Percentiles rank a stretch among this genome's conserved stretches.
Conservation (phyloP, 2,888 invertebrate genomes). For the Eugnorisma glareosa region DNA sequence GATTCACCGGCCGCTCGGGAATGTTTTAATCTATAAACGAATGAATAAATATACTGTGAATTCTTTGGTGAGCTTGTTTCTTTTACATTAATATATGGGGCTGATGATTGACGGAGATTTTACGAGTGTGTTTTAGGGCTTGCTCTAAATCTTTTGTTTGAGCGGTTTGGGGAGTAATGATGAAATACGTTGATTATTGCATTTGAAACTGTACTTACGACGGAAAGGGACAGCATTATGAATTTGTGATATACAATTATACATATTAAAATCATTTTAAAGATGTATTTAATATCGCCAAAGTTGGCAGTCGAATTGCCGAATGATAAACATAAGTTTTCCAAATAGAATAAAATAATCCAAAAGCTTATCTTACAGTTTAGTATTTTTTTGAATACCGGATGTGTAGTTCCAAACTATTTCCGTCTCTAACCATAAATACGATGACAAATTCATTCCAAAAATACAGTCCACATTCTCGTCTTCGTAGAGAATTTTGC, state of each 20-base stretch:
- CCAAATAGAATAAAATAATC: background rate
- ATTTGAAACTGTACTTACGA: background rate
- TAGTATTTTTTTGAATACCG: slow-evolving; percentile 4
- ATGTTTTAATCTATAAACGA: slow-evolving; percentile 65
- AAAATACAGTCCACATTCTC: slow-evolving; percentile 39
- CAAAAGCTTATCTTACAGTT: background rate
- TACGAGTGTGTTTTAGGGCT: slow-evolving; percentile 18
- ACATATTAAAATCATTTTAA: background rate
- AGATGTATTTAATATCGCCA: background rate
- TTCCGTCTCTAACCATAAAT: background rate
- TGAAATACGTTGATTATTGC: background rate
- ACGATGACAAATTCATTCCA: slow-evolving; percentile 30
- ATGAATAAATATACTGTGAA: slow-evolving; percentile 55
- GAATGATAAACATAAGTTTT: background rate
- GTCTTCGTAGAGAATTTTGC: slow-evolving; percentile 39
- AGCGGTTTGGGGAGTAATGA: slow-evolving; percentile 3
- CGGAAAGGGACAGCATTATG: background rate
- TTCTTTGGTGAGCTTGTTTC: slow-evolving; percentile 43
- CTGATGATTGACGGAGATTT: slow-evolving; percentile 29
- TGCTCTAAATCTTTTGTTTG: slow-evolving; percentile 25
- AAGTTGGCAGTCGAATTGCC: background rate
- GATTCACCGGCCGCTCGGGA: slow-evolving; percentile 61
- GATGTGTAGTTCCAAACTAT: slow-evolving; percentile 16
- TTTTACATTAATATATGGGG: slow-evolving; percentile 46
- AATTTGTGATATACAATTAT: background rate